Evolutionary conservation across 2,113 vertebrate species (phyloP).

Genomic region (Centropristis striata): DNA sequence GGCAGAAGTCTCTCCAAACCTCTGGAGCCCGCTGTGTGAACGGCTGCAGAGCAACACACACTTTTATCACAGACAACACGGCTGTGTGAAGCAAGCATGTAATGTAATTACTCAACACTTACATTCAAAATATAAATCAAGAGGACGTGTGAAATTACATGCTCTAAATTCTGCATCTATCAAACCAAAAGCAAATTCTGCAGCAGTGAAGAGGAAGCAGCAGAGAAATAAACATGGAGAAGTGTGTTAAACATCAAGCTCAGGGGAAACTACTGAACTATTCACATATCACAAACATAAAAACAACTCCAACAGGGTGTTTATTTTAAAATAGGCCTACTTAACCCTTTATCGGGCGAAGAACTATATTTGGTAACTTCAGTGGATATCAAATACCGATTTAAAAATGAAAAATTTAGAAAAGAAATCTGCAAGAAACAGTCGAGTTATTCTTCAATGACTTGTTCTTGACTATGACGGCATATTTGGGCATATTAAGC

Average conservation of each 20-base stretch:
- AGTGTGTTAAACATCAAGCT: constrained; percentile 10
- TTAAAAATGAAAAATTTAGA: too few relatives aligned
- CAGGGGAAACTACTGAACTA: background rate
- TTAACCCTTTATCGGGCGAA: too few relatives aligned
- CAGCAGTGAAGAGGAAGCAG: constrained; percentile 17
- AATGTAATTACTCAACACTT: constrained; percentile 58
- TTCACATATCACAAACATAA: background rate
- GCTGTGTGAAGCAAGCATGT: constrained; percentile 60
- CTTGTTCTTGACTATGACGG: too few relatives aligned
- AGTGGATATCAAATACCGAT: too few relatives aligned
- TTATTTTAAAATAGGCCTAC: too few relatives aligned
- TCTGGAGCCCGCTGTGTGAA: constrained; percentile 16
- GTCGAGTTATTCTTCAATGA: too few relatives aligned
- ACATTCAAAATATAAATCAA: constrained; percentile 51
- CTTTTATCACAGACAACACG: constrained; percentile 30
- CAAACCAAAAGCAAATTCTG: constrained; percentile 39
- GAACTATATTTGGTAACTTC: too few relatives aligned
- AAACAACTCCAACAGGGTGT: background rate
- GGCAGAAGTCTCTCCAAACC: constrained; percentile 37
- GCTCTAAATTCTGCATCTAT: constrained; percentile 68
- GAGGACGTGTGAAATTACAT: constrained; percentile 67
- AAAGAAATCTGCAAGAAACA: too few relatives aligned
- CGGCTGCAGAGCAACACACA: background rate
- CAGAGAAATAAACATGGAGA: constrained; percentile 31
- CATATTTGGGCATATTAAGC: too few relatives aligned